phyloP scores from a whole-genome alignment of 2,113 vertebrate species.

The Galeopterus variegatus region DNA sequence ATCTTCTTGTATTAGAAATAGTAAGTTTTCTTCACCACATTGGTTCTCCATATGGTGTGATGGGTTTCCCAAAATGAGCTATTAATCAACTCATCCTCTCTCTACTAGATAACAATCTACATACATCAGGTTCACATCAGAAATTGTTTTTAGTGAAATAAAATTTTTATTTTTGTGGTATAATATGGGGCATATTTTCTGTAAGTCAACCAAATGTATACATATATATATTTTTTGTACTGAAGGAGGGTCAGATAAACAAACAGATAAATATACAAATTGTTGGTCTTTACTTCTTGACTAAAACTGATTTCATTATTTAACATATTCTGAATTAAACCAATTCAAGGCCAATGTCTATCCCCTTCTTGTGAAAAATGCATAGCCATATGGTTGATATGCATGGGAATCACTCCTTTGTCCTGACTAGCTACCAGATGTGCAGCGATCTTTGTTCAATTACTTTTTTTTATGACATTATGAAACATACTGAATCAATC shows the following conservation, averaged over 20 bases:
- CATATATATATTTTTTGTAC: not conserved
- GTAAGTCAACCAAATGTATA: not conserved
- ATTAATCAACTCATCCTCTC: not conserved
- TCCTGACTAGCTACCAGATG: slow-evolving; percentile 72
- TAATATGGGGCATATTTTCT: not conserved
- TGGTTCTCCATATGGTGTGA: not conserved
- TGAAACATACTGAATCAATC: slow-evolving; percentile 78
- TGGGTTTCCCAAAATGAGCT: not conserved
- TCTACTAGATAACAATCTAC: not conserved
- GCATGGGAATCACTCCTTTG: not conserved
- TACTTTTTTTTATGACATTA: slow-evolving; percentile 64
- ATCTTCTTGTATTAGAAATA: slow-evolving; percentile 10
- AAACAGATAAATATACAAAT: slow-evolving; percentile 8
- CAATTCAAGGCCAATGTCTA: not conserved
- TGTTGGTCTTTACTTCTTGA: not conserved
- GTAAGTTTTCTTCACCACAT: not conserved
- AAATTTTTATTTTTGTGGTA: not conserved
- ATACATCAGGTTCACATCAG: not conserved
- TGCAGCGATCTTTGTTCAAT: slow-evolving; percentile 61
- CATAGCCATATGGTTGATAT: not conserved
- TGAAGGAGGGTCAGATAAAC: not conserved
- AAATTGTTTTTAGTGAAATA: slow-evolving; percentile 25
- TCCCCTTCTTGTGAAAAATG: not conserved
- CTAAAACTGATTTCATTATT: slow-evolving; percentile 44
- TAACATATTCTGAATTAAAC: not conserved